Evolutionary conservation across 2,797 vertebrate species (phyloP).

Genomic region (Rhinella marina): DNA sequence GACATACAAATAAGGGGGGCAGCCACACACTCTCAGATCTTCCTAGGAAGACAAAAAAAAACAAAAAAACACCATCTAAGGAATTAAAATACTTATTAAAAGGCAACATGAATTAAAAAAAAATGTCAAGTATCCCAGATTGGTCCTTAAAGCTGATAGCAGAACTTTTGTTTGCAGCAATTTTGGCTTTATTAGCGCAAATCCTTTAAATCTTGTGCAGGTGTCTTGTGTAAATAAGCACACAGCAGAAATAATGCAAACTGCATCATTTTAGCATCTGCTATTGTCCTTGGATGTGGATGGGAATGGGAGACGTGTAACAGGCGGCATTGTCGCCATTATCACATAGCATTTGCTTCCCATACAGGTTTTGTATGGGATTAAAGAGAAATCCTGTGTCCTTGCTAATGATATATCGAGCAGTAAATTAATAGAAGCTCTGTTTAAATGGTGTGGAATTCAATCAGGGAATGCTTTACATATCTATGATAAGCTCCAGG

Average conservation of each 20-base stretch:
- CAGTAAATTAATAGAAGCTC: neutral
- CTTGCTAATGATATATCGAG: neutral
- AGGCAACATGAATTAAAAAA: conserved; percentile 46
- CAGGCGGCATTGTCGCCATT: conserved; percentile 28
- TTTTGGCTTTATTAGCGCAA: conserved; percentile 50
- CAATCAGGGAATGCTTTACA: neutral
- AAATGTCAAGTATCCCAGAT: conserved; percentile 53
- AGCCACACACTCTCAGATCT: conserved; percentile 23
- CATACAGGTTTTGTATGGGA: conserved; percentile 21
- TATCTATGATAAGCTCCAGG: neutral
- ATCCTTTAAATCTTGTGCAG: conserved; percentile 55
- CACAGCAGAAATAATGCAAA: conserved; percentile 52
- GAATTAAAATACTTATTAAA: conserved; percentile 52
- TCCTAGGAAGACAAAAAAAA: conserved; percentile 19
- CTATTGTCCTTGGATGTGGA: conserved; percentile 54
- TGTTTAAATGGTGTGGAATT: neutral
- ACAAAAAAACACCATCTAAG: conserved; percentile 13
- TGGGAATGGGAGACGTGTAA: conserved; percentile 31
- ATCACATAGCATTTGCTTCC: conserved; percentile 12
- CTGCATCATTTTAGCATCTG: conserved; percentile 56
- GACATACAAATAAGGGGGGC: conserved; percentile 29
- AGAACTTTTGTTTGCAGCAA: conserved; percentile 52
- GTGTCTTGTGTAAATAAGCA: conserved; percentile 47
- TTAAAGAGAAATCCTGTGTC: conserved; percentile 13
- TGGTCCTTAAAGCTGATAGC: conserved; percentile 39